These are phyloP conservation scores for Agriopis aurantiaria DNA, from an alignment of 2,888 invertebrate species.

Conservation along the genomic window DNA sequence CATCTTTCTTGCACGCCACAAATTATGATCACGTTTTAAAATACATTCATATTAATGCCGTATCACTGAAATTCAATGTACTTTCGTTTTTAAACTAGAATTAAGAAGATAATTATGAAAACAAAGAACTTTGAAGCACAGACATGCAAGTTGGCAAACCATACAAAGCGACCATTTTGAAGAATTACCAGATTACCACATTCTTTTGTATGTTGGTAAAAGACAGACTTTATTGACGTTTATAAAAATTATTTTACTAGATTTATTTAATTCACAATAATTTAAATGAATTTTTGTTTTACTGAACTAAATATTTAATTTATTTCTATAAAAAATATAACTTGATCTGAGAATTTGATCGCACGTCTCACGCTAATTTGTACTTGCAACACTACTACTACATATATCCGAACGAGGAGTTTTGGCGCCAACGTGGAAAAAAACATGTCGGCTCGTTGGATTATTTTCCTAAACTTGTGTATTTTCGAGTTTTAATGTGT, in stretches of 20 bases:
- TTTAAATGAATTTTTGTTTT: background rate
- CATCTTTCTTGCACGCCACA: constrained; percentile 76
- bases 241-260: constrained; percentile 38
- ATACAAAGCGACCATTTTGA: constrained; percentile 91
- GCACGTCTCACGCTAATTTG: too few relatives aligned
- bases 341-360: too few relatives aligned
- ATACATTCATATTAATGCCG: constrained; percentile 57
- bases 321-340: background rate
- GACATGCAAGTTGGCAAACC: constrained; percentile 88
- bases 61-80: constrained; percentile 55
- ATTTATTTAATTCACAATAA: background rate
- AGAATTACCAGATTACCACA: constrained; percentile 92
- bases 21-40: constrained; percentile 57
- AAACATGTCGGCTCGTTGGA: too few relatives aligned
- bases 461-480: too few relatives aligned
- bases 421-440: too few relatives aligned
- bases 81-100: constrained; percentile 59
- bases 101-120: constrained; percentile 73
- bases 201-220: constrained; percentile 85
- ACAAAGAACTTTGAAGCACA: constrained; percentile 85
- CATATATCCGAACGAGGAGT: too few relatives aligned
- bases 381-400: too few relatives aligned
- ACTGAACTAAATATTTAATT: background rate
- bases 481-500: too few relatives aligned
- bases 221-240: constrained; percentile 67